Conservation (phyloP, 2,113 vertebrate species). For the Rhegmatorhina hoffmannsi region DNA sequence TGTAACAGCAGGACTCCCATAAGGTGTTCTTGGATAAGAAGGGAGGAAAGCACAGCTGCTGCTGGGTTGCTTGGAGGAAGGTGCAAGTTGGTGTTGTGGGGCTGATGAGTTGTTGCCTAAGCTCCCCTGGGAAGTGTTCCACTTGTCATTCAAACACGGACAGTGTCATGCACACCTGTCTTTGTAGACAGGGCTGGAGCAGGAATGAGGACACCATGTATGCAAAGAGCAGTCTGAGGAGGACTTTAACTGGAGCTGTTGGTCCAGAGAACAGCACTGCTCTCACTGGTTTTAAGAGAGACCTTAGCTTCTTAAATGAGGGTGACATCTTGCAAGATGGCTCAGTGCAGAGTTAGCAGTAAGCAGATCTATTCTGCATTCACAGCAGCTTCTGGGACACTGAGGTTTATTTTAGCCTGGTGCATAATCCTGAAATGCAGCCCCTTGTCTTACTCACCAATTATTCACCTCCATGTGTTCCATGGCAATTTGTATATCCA, state of each 20-base stretch:
- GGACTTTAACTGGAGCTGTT: neutral
- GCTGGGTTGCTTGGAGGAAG: rapidly evolving
- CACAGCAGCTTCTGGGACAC: neutral
- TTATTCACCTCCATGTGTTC: neutral
- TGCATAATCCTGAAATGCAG: neutral
- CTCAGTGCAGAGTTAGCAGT: neutral
- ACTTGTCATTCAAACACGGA: neutral
- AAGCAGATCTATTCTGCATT: neutral
- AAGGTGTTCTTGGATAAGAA: neutral
- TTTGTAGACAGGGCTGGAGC: neutral
- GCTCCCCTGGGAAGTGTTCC: neutral
- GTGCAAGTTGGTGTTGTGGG: neutral
- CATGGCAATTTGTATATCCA: neutral
- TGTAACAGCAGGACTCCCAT: rapidly evolving
- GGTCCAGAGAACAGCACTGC: neutral
- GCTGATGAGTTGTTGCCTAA: neutral
- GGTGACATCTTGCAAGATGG: neutral
- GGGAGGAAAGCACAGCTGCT: neutral
- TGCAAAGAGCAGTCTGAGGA: neutral
- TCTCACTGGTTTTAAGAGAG: neutral
- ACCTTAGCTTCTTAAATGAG: neutral
- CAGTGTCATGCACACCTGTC: neutral
- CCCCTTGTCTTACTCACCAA: neutral
- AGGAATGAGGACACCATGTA: rapidly evolving
- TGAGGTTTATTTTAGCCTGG: neutral